phyloP scores from a whole-genome alignment of 2,797 vertebrate genomes.

The Iguana delicatissima region DNA sequence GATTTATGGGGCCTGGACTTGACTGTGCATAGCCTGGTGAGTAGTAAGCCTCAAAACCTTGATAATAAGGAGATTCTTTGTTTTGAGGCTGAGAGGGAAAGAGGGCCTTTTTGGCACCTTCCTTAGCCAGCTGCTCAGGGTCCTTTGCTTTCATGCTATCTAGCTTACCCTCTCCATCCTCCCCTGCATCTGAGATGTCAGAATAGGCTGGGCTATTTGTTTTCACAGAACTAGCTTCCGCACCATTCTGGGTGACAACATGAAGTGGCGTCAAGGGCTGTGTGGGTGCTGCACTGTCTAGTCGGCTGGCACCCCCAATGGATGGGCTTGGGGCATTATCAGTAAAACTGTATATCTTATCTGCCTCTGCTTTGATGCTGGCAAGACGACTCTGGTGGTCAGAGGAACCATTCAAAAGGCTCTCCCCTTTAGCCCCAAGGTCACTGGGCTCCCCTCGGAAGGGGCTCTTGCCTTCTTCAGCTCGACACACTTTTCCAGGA shows the following conservation, averaged over 20 bases:
- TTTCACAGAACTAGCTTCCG: conserved; percentile 95
- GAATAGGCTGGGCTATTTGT: conserved; percentile 98
- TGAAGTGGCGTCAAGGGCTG: conserved; percentile 94
- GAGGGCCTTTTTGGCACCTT: conserved; percentile 94
- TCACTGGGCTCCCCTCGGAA: conserved; percentile 87
- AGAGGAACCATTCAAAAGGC: conserved; percentile 91
- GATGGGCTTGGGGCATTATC: conserved; percentile 98
- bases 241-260: conserved; percentile 93
- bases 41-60: conserved; percentile 94
- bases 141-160: conserved; percentile 90
- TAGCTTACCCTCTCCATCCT: conserved; percentile 94
- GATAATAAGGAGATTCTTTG: conserved; percentile 95
- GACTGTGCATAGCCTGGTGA: conserved; percentile 94
- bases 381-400: conserved; percentile 97
- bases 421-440: conserved; percentile 85
- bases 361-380: conserved; percentile 98
- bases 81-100: conserved; percentile 90
- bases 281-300: conserved; percentile 87
- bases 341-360: conserved; percentile 98
- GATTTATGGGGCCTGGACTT: conserved; percentile 89
- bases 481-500: conserved; percentile 87
- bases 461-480: conserved; percentile 91
- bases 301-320: conserved; percentile 92
- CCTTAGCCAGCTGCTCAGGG: conserved; percentile 91
- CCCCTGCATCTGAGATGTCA: conserved; percentile 97